These are phyloP conservation scores for Drosophila rufa DNA, from an alignment of 1,140 invertebrate genomes.

Conservation along the genomic window DNA sequence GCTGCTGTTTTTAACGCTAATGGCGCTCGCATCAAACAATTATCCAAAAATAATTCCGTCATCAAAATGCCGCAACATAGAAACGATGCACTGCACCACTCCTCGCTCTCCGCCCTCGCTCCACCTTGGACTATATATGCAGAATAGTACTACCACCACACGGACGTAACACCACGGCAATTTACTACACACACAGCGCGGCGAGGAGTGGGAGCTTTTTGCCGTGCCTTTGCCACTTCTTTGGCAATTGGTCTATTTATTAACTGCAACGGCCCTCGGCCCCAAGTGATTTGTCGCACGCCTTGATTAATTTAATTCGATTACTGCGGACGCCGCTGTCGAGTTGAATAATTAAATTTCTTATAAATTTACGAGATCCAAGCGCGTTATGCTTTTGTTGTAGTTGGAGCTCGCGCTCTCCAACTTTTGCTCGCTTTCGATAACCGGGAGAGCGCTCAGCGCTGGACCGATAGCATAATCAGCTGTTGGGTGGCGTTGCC, in stretches of 20 bases:
- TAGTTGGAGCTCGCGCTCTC: conserved; percentile 23
- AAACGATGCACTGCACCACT: conserved; percentile 30
- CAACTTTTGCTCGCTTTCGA: conserved; percentile 12
- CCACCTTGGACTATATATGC: conserved; percentile 31
- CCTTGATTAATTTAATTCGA: conserved; percentile 32
- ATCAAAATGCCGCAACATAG: conserved; percentile 66
- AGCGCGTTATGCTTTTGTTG: conserved; percentile 44
- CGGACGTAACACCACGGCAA: conserved; percentile 11
- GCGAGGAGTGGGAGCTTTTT: conserved; percentile 29
- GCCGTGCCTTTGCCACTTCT: conserved; percentile 26
- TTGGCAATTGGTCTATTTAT: conserved; percentile 4
- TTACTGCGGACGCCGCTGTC: conserved; percentile 1
- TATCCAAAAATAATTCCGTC: conserved; percentile 76
- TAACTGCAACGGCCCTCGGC: conserved; percentile 4
- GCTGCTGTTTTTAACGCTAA: conserved; percentile 19
- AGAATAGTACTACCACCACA: conserved; percentile 27
- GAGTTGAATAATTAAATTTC: conserved; percentile 48
- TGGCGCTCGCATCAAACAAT: conserved; percentile 61
- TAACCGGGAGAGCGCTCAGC: conserved; percentile 17
- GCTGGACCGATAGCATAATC: conserved; percentile 24
- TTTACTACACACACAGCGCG: conserved; percentile 34
- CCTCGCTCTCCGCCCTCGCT: conserved; percentile 2
- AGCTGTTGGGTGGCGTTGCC: conserved; percentile 32
- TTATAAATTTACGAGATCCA: conserved; percentile 40
- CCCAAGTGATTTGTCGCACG: conserved; percentile 23